Percentiles rank a stretch among this genome's conserved stretches.
These are phyloP conservation scores for Falco rusticolus DNA, from an alignment of 2,797 vertebrate species.

Conservation along the genomic window DNA sequence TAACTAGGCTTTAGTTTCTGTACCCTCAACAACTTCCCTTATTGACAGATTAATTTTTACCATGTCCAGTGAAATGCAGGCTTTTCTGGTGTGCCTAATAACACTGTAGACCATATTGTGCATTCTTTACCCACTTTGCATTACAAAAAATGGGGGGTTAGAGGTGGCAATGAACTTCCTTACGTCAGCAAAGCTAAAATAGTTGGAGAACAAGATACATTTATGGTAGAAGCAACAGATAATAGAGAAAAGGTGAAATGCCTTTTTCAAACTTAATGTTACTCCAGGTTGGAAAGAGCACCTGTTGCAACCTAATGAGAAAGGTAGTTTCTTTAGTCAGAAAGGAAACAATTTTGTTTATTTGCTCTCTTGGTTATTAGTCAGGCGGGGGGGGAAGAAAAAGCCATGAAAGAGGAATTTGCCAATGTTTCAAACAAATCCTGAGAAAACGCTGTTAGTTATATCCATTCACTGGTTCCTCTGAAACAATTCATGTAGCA, in stretches of 20 bases:
- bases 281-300: neutral
- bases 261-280: neutral
- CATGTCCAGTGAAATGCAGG: neutral
- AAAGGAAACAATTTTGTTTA: no score
- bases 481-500: neutral
- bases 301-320: neutral
- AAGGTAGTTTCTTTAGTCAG: no score
- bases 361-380: no score
- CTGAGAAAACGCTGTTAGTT: neutral
- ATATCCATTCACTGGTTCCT: neutral
- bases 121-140: neutral
- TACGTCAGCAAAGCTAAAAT: neutral
- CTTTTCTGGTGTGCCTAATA: neutral
- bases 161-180: neutral
- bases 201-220: rapidly evolving
- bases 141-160: neutral
- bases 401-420: neutral
- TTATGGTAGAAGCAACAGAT: neutral
- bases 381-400: no score
- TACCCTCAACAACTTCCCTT: rapidly evolving
- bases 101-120: neutral
- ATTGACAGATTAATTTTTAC: neutral
- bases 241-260: neutral
- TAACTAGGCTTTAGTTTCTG: neutral
- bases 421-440: neutral